Base-by-base conservation (phyloP, 2,888 invertebrate species). In the Cryptocephalus moraei region DNA sequence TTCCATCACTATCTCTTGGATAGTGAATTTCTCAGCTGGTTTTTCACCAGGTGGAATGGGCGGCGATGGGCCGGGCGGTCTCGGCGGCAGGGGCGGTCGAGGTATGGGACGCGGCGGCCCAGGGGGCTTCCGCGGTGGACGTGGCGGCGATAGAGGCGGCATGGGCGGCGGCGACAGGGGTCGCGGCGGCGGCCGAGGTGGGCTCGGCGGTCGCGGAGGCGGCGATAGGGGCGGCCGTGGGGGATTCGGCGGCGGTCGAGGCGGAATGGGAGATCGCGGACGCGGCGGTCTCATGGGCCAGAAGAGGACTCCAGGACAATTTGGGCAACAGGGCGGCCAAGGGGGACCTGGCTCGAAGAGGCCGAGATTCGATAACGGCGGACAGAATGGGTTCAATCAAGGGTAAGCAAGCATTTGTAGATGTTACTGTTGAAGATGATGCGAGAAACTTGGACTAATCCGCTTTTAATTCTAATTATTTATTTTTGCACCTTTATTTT, bases 381-480 rank as follows among this genome's bases (percentile, higher is more conserved):
- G 56, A n/a, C 57, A 61, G 43, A 66, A 66, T 55, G 66, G 66
- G 47, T 64, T 58, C 49, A 61, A 60, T 43, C 63, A 63, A 53
- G 56, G 57, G 58, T 60, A 50, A 51, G 52, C 3, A 22, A 22
- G 22, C 22, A 22, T 22, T 22, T 22, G 6, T 22, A 22, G 6
- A 22, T n/a, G 22, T 22, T 2, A 22, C 22, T 4, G 22, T 22
- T 22, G 6, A 22, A 22, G 22, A 6, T 22, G 22, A 22, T 22
- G 2, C 2, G 6, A 2, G 6, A 22, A 22, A 22, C 22, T 4
- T 22, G 22, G 6, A 22, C 22, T 22, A 6, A 4, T 22, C 3
- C 3, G 6, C 22, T 22, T 22, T 2, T 22, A 22, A 22, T 22
- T 22, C 6, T 22, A 22, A 22, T 22, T 2, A 22, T n/a, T n/a